Percentiles rank a stretch among this genome's conserved stretches.
Evolutionary conservation across 2,888 invertebrate genomes (phyloP).

Genomic region (Halictus quadricinctus): DNA sequence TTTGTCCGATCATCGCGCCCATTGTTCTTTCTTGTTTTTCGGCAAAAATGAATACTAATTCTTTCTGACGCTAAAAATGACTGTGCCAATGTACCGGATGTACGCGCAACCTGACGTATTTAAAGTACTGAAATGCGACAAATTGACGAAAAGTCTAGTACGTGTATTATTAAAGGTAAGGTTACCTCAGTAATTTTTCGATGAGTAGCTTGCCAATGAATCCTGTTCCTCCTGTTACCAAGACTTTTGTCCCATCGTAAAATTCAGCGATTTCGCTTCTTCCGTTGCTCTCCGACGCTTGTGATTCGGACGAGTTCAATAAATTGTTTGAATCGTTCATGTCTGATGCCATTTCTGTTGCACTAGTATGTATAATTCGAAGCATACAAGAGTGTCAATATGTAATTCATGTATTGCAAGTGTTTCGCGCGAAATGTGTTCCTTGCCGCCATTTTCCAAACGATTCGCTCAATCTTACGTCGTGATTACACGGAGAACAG

Average conservation of each 20-base stretch:
- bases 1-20: neutral
- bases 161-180: neutral
- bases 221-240: conserved; percentile 80
- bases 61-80: neutral
- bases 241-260: conserved; percentile 74
- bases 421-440: too few species aligned
- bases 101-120: too few species aligned
- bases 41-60: neutral
- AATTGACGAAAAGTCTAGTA: neutral
- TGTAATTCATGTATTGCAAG: too few species aligned
- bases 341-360: neutral
- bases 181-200: conserved; percentile 79
- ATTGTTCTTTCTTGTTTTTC: neutral
- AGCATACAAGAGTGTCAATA: too few species aligned
- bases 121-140: too few species aligned
- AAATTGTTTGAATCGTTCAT: conserved; percentile 4
- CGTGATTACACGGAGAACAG: too few species aligned
- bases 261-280: conserved; percentile 75
- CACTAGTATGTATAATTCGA: too few species aligned
- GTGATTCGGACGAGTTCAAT: conserved; percentile 40
- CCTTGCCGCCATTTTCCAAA: too few species aligned
- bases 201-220: conserved; percentile 79
- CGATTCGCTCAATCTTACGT: too few species aligned
- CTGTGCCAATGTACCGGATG: neutral
- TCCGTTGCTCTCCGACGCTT: conserved; percentile 11